Evolutionary conservation across 2,888 invertebrate species (phyloP), one percentile per base, ranked within the genome.

Genomic region (Hecatera dysodea): DNA sequence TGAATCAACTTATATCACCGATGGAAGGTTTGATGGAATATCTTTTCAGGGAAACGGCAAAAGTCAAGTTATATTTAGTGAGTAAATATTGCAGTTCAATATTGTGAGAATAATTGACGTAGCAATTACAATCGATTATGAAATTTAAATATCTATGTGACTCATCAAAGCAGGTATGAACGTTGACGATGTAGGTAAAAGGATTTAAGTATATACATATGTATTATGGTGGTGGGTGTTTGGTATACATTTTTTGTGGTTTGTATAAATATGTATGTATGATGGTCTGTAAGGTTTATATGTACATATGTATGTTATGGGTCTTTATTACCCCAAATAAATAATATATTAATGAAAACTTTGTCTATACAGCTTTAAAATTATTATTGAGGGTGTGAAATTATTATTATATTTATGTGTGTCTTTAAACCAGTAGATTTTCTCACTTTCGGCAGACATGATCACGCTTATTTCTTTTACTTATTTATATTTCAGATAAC

Each of bases 1-100:
- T 7, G 59, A 19, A n/a, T 9, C 73, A 42, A 24, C 12, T n/a
- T 67, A 36, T 53, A 42, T 48, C 46, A 42, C 59, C 1, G 1
- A 19, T 22, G 73, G 74, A 29, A 27, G 19, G 15, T 39, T 63
- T 24, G 12, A 59, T 29, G 55, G 39, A 11, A n/a, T 24, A 2
- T 8, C 46, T 55, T 24, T 74, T 33, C 24, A 63, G 0, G 74
- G 74, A 44, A 53, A 17, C 6, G 73, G 74, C 5, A 62, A 22
- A 19, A 36, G 24, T 22, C 11, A 7, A 62, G 1, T 52, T 27
- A 61, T 42, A 27, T 62, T 22, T 6, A 50, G 74, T 74, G 36
- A 73, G 73, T 73, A 27, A 9, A 68, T 19, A 44, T 46, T 9
- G 27, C 17, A 24, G 39, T 48, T 22, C 11, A 48, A 48, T 48